Conservation (phyloP, 2,888 invertebrate genomes). For the Drosophila ezoana region DNA sequence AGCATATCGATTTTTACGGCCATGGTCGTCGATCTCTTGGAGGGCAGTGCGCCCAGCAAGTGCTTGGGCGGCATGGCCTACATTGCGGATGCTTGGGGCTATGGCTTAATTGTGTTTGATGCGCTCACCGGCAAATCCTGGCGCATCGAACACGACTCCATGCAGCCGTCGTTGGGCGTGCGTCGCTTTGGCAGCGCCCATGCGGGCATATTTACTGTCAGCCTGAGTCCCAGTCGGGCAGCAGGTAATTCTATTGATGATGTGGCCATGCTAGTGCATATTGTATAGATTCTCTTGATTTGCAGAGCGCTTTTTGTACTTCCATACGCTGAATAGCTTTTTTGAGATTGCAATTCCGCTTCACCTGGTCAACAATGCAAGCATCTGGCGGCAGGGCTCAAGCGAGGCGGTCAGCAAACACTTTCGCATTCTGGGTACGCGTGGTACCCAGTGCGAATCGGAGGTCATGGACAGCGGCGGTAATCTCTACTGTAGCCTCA, state of each 20-base stretch:
- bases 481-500: slow-evolving; percentile 89
- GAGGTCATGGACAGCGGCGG: slow-evolving; percentile 90
- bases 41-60: slow-evolving; percentile 62
- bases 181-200: slow-evolving; percentile 70
- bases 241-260: slow-evolving; percentile 28
- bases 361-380: slow-evolving; percentile 86
- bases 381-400: slow-evolving; percentile 84
- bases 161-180: slow-evolving; percentile 85
- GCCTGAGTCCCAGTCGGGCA: slow-evolving; percentile 71
- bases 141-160: slow-evolving; percentile 87
- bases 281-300: background rate
- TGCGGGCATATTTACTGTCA: slow-evolving; percentile 82
- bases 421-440: slow-evolving; percentile 86
- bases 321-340: slow-evolving; percentile 88
- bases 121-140: slow-evolving; percentile 86
- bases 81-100: slow-evolving; percentile 88
- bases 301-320: slow-evolving; percentile 86
- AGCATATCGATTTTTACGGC: slow-evolving; percentile 84
- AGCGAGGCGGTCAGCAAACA: slow-evolving; percentile 82
- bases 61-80: slow-evolving; percentile 88
- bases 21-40: slow-evolving; percentile 86
- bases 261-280: background rate
- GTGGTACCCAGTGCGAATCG: slow-evolving; percentile 90
- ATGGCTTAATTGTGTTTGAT: slow-evolving; percentile 88
- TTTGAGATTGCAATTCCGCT: slow-evolving; percentile 87